A percentile compares a stretch with the other conserved stretches of the same genome.
Conservation (phyloP, 2,113 vertebrate genomes). For the Grus americana region DNA sequence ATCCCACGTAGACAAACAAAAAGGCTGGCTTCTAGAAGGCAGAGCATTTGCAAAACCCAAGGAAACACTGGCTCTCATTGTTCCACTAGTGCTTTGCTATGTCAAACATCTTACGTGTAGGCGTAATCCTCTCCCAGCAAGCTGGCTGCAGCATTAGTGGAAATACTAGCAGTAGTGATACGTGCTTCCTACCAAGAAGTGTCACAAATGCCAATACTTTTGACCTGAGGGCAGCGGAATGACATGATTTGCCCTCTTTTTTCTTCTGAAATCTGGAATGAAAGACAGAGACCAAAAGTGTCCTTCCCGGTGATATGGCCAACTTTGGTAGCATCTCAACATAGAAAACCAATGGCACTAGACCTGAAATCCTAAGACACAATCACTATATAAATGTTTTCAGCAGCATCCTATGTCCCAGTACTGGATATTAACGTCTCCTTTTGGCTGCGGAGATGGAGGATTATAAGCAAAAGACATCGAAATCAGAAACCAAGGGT, state of each 20-base stretch:
- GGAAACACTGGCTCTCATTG: slow-evolving; percentile 41
- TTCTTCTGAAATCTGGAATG: background rate
- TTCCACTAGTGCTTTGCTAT: slow-evolving; percentile 10
- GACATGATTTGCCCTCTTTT: background rate
- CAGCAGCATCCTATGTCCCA: background rate
- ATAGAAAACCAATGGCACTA: background rate
- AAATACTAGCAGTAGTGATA: background rate
- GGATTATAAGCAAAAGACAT: background rate
- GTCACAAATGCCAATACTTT: background rate
- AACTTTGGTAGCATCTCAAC: background rate
- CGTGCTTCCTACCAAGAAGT: background rate
- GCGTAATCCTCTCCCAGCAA: background rate
- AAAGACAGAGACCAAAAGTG: background rate
- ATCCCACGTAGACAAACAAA: slow-evolving; percentile 48
- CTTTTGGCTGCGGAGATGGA: background rate
- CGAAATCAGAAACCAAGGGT: background rate
- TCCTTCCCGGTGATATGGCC: background rate
- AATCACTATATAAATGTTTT: background rate
- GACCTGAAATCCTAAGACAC: background rate
- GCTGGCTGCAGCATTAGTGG: background rate
- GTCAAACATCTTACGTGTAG: slow-evolving; percentile 14
- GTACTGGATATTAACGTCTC: background rate
- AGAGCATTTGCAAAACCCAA: background rate
- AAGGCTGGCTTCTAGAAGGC: slow-evolving; percentile 20
- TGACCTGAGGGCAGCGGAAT: background rate